Evolutionary conservation across 1,140 invertebrate genomes (phyloP).

Genomic region (Gonatopus flavifemur): DNA sequence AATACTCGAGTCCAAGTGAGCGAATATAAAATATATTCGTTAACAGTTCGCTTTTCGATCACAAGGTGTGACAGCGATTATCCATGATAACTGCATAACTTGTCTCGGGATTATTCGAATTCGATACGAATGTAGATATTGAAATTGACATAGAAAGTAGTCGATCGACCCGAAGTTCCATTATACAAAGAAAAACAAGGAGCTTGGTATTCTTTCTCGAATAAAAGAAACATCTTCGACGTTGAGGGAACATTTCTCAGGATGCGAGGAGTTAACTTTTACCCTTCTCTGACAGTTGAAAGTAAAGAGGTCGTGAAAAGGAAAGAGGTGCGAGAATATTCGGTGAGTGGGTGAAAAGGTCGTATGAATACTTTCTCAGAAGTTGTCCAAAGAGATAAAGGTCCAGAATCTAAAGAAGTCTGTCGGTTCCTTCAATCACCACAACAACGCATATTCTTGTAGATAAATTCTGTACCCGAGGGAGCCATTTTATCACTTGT

Average conservation of each 20-base stretch:
- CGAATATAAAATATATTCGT: too few relatives aligned
- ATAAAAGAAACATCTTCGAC: conserved; percentile 15
- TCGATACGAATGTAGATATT: too few relatives aligned
- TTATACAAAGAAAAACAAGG: conserved; percentile 8
- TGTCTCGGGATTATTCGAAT: too few relatives aligned
- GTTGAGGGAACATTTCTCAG: conserved; percentile 10
- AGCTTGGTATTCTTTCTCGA: not conserved
- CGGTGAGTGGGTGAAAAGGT: conserved; percentile 15
- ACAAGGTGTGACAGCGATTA: too few relatives aligned
- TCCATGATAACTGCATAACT: too few relatives aligned
- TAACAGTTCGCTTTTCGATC: too few relatives aligned
- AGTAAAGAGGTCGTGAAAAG: conserved; percentile 22
- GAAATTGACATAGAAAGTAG: conserved; percentile 1
- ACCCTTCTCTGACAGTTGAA: too few relatives aligned
- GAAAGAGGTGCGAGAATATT: conserved; percentile 11
- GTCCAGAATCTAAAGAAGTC: conserved; percentile 8
- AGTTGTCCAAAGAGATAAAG: conserved; percentile 28
- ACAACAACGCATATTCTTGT: not conserved
- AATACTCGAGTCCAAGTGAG: conserved; percentile 1
- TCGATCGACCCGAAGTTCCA: not conserved
- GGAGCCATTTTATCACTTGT: too few relatives aligned
- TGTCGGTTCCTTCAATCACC: not conserved
- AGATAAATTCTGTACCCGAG: too few relatives aligned
- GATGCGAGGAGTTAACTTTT: conserved; percentile 16
- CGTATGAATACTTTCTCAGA: conserved; percentile 13